phyloP scores from a whole-genome alignment of 2,797 vertebrate genomes.

The Acipenser oxyrinchus region DNA sequence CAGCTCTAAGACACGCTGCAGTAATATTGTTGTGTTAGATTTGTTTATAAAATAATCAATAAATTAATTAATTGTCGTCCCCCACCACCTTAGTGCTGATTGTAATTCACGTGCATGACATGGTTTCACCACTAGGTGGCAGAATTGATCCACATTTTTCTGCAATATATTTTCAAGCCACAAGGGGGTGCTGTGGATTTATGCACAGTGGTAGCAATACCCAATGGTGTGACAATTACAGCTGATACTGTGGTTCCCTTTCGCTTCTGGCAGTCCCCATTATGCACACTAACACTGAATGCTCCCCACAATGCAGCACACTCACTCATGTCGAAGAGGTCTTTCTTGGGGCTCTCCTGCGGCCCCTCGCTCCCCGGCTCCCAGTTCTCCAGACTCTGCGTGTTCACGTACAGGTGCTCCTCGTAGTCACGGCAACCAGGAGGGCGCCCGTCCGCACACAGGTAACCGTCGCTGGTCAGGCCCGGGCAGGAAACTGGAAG shows the following conservation, averaged over 20 bases:
- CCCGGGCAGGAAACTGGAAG: slow-evolving; percentile 32
- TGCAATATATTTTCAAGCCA: too few relatives aligned
- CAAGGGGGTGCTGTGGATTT: too few relatives aligned
- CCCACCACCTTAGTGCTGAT: neutral
- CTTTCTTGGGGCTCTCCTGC: slow-evolving; percentile 82
- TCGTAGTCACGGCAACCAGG: slow-evolving; percentile 72
- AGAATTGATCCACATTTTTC: slow-evolving; percentile 45
- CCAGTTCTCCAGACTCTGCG: slow-evolving; percentile 67
- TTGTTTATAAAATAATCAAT: too few relatives aligned
- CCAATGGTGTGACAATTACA: too few relatives aligned
- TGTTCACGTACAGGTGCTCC: slow-evolving; percentile 94
- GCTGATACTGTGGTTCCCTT: too few relatives aligned
- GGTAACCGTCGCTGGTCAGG: slow-evolving; percentile 71
- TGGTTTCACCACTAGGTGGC: slow-evolving; percentile 39
- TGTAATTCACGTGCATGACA: slow-evolving; percentile 14
- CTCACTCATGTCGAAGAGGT: slow-evolving; percentile 96
- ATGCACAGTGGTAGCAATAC: too few relatives aligned
- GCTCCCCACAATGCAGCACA: neutral
- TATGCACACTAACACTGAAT: too few relatives aligned
- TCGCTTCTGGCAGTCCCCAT: too few relatives aligned
- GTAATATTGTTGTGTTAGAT: too few relatives aligned
- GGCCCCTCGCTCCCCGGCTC: slow-evolving; percentile 28
- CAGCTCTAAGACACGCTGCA: too few relatives aligned
- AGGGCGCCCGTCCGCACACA: slow-evolving; percentile 73
- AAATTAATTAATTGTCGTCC: neutral